These are phyloP conservation scores for Hirundichthys speculiger DNA, from an alignment of 2,113 vertebrate genomes.

Conservation along the genomic window DNA sequence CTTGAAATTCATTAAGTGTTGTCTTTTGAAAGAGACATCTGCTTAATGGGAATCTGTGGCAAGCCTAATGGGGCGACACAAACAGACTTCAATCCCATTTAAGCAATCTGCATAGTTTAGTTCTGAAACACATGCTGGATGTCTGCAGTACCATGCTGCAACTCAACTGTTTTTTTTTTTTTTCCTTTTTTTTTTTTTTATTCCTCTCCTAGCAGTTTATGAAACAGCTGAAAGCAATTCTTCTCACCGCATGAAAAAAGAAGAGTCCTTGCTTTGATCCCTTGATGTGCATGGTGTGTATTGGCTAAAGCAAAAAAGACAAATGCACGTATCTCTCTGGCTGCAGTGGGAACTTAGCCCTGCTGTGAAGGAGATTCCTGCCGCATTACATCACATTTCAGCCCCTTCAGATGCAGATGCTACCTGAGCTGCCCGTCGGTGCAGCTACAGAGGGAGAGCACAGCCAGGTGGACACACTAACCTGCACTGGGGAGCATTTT, in stretches of 20 bases:
- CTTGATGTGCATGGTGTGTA: slow-evolving; percentile 55
- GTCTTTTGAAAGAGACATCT: slow-evolving; percentile 59
- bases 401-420: slow-evolving; percentile 57
- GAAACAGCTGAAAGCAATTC: slow-evolving; percentile 75
- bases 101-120: slow-evolving; percentile 50
- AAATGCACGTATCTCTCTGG: slow-evolving; percentile 40
- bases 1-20: slow-evolving; percentile 43
- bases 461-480: slow-evolving; percentile 22
- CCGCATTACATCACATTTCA: slow-evolving; percentile 64
- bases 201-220: slow-evolving; percentile 46
- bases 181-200: slow-evolving; percentile 8
- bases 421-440: slow-evolving; percentile 47
- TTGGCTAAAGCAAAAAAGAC: slow-evolving; percentile 24
- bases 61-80: slow-evolving; percentile 58
- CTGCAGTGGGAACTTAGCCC: slow-evolving; percentile 48
- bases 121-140: slow-evolving; percentile 32
- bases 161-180: slow-evolving; percentile 38
- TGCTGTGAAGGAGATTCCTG: slow-evolving; percentile 69
- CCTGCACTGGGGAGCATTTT: too few relatives aligned
- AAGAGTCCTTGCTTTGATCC: slow-evolving; percentile 50
- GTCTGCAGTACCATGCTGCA: slow-evolving; percentile 39
- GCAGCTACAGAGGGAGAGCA: slow-evolving; percentile 48
- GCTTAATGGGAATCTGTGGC: slow-evolving; percentile 58
- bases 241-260: slow-evolving; percentile 47
- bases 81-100: slow-evolving; percentile 67